Base-by-base conservation (phyloP, 1,140 invertebrate species). In the Drosophila orosa region DNA sequence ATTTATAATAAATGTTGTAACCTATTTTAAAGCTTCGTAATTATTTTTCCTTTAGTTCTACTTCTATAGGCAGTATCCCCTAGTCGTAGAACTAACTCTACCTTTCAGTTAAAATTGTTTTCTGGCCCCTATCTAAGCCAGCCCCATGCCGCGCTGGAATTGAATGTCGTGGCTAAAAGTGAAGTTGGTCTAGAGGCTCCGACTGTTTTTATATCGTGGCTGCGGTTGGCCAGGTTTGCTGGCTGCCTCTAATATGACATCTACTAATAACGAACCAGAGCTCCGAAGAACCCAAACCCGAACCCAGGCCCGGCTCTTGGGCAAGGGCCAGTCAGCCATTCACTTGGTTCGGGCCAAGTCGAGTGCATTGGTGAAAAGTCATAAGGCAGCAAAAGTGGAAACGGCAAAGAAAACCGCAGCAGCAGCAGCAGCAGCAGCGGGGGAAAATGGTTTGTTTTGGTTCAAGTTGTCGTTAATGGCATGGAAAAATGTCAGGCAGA, bases 301-400 rank as follows among this genome's bases (percentile, higher is more conserved):
- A 25, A 31, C 44, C 25, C 40, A 48, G 7, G 25, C 31, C 25
- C 33, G 57, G 25, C 58, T 48, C 47, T 35, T 54, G 50, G 40
- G 54, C 61, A 80, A 79, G 78, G 78, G 69, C 79, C 50, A 57
- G 57, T 17, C 63, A 66, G 82, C 81, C 81, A 79, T 87, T 86
- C 83, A 82, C 81, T 85, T 85, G 71, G 24, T 68, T 68, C 62
- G 45, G 61, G 48, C 54, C 75, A 66, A 81, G 82, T 81, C 74
- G 83, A 86, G 82, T 86, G 83, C 82, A 86, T 83, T 83, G 83
- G 83, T 86, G 83, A 86, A 87, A 86, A 86, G 83, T 86, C 83
- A 86, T 79, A 86, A 73, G 73, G 72, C 73, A 65, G 72, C 50
- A 74, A 74, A 74, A 65, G 72, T 65, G 35, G 61, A 66, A 67